phyloP scores from a whole-genome alignment of 1,140 invertebrate genomes.

The Drusus annulatus region DNA sequence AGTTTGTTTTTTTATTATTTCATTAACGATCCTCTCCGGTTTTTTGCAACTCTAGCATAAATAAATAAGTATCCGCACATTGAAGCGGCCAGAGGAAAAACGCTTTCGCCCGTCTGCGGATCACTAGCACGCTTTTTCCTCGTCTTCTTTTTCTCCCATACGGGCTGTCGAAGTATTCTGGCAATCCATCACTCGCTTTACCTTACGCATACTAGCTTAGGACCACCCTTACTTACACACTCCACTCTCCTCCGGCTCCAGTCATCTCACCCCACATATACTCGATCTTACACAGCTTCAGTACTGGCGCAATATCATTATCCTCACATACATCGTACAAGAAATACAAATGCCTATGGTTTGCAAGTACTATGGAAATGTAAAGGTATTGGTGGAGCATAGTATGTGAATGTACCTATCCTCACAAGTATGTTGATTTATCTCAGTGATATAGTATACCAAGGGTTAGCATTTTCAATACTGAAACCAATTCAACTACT shows the following conservation, averaged over 20 bases:
- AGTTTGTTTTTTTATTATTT: slow-evolving; percentile 20
- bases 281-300: too few relatives aligned
- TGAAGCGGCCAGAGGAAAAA: not conserved
- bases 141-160: slow-evolving; percentile 1
- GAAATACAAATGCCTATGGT: too few relatives aligned
- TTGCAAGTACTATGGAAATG: too few relatives aligned
- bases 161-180: slow-evolving; percentile 35
- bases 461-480: too few relatives aligned
- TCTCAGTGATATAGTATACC: too few relatives aligned
- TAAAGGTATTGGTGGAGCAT: too few relatives aligned
- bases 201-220: not conserved
- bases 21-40: slow-evolving; percentile 9
- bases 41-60: slow-evolving; percentile 1
- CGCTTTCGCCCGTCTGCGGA: not conserved
- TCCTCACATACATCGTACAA: too few relatives aligned
- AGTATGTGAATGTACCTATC: too few relatives aligned
- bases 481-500: too few relatives aligned
- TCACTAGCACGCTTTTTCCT: slow-evolving; percentile 1
- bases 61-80: slow-evolving; percentile 26
- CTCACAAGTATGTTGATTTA: too few relatives aligned
- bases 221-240: not conserved
- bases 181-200: slow-evolving; percentile 34
- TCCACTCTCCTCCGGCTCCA: not conserved
- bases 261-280: too few relatives aligned
- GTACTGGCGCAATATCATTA: too few relatives aligned